Evolutionary conservation across 2,888 invertebrate species (phyloP).

Genomic region (Drosophila macrospina): DNA sequence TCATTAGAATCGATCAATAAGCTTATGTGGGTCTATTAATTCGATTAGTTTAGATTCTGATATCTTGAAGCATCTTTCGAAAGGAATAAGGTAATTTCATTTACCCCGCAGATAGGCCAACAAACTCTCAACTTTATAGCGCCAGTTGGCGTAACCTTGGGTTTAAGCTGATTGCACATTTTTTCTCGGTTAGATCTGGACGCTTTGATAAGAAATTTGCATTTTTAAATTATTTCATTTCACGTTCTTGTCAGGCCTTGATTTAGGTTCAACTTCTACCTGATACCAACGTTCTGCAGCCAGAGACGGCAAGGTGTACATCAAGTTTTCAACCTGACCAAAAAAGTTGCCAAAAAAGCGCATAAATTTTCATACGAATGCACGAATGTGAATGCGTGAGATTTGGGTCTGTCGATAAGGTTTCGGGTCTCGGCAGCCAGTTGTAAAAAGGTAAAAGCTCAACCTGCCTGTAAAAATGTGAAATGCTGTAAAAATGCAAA

Average conservation of each 20-base stretch:
- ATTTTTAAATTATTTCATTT: constrained; percentile 80
- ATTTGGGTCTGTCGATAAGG: constrained; percentile 72
- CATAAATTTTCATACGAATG: constrained; percentile 71
- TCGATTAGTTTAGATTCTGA: constrained; percentile 5
- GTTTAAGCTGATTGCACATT: constrained; percentile 52
- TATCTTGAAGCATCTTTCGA: constrained; percentile 1
- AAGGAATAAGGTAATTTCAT: constrained; percentile 21
- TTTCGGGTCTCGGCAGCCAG: constrained; percentile 29
- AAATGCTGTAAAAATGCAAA: constrained; percentile 73
- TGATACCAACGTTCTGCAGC: constrained; percentile 29
- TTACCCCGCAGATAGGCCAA: constrained; percentile 24
- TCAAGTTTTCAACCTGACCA: constrained; percentile 44
- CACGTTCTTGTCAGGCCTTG: constrained; percentile 78
- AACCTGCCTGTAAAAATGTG: constrained; percentile 34
- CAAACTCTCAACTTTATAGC: constrained; percentile 20
- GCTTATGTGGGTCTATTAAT: neutral
- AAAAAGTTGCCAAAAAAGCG: constrained; percentile 51
- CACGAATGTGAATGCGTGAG: constrained; percentile 70
- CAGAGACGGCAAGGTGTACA: constrained; percentile 3
- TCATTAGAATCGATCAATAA: too few relatives aligned
- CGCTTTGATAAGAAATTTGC: constrained; percentile 68
- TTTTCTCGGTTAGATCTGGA: constrained; percentile 55
- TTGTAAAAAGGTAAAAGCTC: constrained; percentile 44
- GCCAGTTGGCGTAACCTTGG: constrained; percentile 35
- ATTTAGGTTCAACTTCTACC: constrained; percentile 72